Evolutionary conservation across 2,113 vertebrate species (phyloP), one percentile per base, ranked within the genome.

Genomic region (Baryphthengus martii): DNA sequence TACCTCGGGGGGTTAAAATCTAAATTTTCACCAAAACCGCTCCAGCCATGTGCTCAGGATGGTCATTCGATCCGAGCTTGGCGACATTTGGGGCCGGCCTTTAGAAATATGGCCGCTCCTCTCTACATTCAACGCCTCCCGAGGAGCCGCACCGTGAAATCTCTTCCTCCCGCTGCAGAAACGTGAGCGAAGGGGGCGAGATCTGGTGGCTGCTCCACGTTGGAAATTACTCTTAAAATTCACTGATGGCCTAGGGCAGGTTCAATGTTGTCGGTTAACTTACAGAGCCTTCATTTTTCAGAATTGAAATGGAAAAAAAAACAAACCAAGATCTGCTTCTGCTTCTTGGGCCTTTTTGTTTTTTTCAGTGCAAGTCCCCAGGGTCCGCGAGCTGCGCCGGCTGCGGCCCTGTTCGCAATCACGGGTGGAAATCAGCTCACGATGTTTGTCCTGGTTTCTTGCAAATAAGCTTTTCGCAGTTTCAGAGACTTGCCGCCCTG

Each of bases 331-430:
- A 21, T 42, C n/a, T 42, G 80, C 71, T 95, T 96, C 94, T 97
- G 70, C 95, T 95, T 95, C 88, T 70, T 20, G 83, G 29, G 40
- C 4, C 25, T 28, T 28, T 86, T 79, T 79, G n/a, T n/a, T 40
- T 39, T 40, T 76, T 61, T 53, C 28, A 23, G 81, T 37, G 6
- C 84, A n/a, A 7, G 9, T 95, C 93, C 91, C 88, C 80, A 26
- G 75, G 93, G 93, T 49, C 39, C 49, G 81, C 0, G 14, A 29
- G 82, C 67, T 56, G 77, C 2, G 66, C 58, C 39, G 11, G 52
- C 83, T 62, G 70, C 86, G 67, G 89, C 56, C 63, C 0, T 3
- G 50, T 53, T 75, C 6, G 3, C 55, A 56, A 7, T 52, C 12
- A 0, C 67, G 50, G 80, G 9, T 84, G 79, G 45, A 47, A 71